Percentiles rank a stretch among this genome's conserved stretches.
These are phyloP conservation scores for Polyommatus icarus DNA, from an alignment of 2,888 invertebrate species.

Conservation along the genomic window DNA sequence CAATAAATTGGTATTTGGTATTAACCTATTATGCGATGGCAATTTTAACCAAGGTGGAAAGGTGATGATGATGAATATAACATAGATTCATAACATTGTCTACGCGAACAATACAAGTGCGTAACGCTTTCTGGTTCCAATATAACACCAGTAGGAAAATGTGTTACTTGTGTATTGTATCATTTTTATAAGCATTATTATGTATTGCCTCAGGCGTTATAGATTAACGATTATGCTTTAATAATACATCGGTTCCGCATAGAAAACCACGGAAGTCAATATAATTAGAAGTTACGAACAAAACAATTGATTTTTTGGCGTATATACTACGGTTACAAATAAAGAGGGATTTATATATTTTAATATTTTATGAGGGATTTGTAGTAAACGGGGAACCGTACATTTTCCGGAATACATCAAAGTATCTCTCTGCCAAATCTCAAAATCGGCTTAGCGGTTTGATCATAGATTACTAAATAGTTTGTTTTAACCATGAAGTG, in stretches of 20 bases:
- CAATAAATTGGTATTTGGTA: no score
- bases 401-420: no score
- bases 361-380: no score
- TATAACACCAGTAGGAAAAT: constrained; percentile 5
- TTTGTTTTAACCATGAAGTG: no score
- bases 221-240: not conserved
- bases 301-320: not conserved
- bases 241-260: not conserved
- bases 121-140: constrained; percentile 30
- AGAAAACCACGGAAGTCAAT: not conserved
- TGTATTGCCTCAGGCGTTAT: not conserved
- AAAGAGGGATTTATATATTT: not conserved
- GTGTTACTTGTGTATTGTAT: not conserved
- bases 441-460: no score
- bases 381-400: not conserved
- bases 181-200: not conserved
- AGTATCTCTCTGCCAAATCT: no score
- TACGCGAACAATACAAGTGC: constrained; percentile 19
- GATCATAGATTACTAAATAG: no score
- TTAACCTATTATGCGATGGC: no score
- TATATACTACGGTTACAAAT: not conserved
- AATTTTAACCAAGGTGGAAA: not conserved
- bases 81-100: constrained; percentile 22
- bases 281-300: not conserved
- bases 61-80: not conserved